Base-by-base conservation (phyloP, 2,113 vertebrate genomes). In the Thermophis baileyi region DNA sequence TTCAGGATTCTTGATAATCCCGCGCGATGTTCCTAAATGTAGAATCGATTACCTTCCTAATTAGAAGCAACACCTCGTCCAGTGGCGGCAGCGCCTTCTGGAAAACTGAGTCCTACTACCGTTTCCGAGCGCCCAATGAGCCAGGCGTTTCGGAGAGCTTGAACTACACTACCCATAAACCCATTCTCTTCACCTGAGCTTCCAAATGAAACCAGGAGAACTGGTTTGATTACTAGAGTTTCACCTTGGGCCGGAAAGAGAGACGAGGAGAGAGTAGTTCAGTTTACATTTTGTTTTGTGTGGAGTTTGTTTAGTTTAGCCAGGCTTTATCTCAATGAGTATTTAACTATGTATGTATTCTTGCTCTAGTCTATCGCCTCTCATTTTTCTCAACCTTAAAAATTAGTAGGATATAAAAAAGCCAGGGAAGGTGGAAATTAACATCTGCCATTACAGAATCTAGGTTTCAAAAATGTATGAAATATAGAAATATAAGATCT, bases 131-230 rank as follows among this genome's bases (percentile, higher is more conserved):
- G 0, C 57, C 91, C 89, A 44, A 27, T 92, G 88, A 81, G 91
- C 74, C 57, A 88, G 92, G 27, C 51, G 6, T 85, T 90, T 89
- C 22, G 49, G 87, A 91, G 47, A 0, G 2, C 20, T 0, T 91
- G 93, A 94, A 97, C 98, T 97, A 97, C 97, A 95, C 95, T 96
- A 96, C 97, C 98, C 98, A 98, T 88, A 96, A 96, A 94, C 89
- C 90, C 94, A 87, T 88, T 86, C 51, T 90, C 27, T 90, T 91
- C 57, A 93, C 53, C 93, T 92, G 85, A 51, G 92, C 92, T 93
- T 95, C 95, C 91, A 97, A 96, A 97, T 96, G 97, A 98, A 98
- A 98, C 97, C 93, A 91, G 87, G 46, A 90, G 86, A 93, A 90
- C 93, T 89, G 89, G 91, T 88, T 90, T 86, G 63, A 20, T 12